These are phyloP conservation scores for Oxystoma pomonae DNA, from an alignment of 2,888 invertebrate species.

Conservation along the genomic window DNA sequence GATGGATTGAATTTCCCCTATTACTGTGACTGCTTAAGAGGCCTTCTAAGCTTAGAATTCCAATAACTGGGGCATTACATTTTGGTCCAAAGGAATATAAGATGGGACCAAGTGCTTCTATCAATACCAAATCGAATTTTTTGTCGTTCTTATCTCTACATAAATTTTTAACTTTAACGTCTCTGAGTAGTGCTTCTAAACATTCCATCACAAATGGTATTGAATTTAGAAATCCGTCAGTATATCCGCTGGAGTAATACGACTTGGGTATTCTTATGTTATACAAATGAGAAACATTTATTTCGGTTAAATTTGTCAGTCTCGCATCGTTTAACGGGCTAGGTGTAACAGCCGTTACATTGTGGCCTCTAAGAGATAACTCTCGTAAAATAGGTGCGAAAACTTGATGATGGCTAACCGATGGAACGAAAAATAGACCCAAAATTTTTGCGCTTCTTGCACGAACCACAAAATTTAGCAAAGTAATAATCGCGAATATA, in stretches of 20 bases:
- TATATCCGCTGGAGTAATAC: neutral
- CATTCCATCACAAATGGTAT: neutral
- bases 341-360: conserved; percentile 36
- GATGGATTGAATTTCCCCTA: conserved; percentile 31
- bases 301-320: conserved; percentile 34
- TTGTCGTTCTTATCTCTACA: neutral
- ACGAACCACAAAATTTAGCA: no score
- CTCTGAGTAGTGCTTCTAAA: neutral
- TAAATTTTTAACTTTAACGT: neutral
- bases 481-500: no score
- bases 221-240: neutral
- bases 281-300: conserved; percentile 28
- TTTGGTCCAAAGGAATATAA: conserved; percentile 5
- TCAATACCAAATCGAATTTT: conserved; percentile 21
- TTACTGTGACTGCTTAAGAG: conserved; percentile 27
- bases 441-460: neutral
- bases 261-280: neutral
- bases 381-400: neutral
- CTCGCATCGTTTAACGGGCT: conserved; percentile 34
- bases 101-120: conserved; percentile 13
- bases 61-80: conserved; percentile 11
- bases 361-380: conserved; percentile 28
- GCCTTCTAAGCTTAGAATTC: conserved; percentile 26
- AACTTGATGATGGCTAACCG: neutral
- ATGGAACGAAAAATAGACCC: neutral